Evolutionary conservation across 1,140 invertebrate genomes (phyloP).

Genomic region (Drepana arcuata): DNA sequence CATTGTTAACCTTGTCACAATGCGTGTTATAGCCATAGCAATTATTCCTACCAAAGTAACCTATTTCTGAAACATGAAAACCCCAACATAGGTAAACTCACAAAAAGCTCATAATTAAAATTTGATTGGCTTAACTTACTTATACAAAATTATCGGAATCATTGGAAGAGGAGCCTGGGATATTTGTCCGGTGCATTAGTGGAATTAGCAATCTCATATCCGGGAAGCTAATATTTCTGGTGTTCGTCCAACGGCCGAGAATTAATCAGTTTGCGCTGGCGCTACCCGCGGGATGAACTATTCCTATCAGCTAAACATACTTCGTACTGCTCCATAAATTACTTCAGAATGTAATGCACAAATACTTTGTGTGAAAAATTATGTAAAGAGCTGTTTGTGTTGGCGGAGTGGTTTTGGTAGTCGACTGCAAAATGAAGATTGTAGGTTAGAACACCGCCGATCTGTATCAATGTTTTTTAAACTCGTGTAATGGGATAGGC

Average conservation of each 20-base stretch:
- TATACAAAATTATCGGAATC: no score
- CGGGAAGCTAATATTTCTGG: conserved; percentile 59
- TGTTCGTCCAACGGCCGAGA: conserved; percentile 41
- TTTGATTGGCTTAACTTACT: conserved; percentile 6
- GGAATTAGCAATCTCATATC: conserved; percentile 66
- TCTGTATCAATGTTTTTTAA: no score
- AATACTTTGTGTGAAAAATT: no score
- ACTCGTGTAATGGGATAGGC: no score
- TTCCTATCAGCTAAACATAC: conserved; percentile 16
- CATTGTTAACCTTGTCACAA: conserved; percentile 12
- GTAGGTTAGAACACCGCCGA: no score
- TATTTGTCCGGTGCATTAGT: conserved; percentile 66
- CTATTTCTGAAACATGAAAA: no score
- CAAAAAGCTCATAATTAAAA: conserved; percentile 12
- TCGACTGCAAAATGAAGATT: no score
- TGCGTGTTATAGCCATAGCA: conserved; percentile 4
- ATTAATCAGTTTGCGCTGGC: conserved; percentile 55
- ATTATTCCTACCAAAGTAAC: not conserved
- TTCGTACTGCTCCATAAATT: no score
- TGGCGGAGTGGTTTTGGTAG: no score
- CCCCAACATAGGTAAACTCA: no score
- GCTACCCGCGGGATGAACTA: conserved; percentile 31
- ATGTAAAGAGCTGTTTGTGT: no score
- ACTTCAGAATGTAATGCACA: no score
- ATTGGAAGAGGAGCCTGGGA: conserved; percentile 37